Evolutionary conservation across 2,888 invertebrate species (phyloP).

Genomic region (Poecilobothrus nobilitatus): DNA sequence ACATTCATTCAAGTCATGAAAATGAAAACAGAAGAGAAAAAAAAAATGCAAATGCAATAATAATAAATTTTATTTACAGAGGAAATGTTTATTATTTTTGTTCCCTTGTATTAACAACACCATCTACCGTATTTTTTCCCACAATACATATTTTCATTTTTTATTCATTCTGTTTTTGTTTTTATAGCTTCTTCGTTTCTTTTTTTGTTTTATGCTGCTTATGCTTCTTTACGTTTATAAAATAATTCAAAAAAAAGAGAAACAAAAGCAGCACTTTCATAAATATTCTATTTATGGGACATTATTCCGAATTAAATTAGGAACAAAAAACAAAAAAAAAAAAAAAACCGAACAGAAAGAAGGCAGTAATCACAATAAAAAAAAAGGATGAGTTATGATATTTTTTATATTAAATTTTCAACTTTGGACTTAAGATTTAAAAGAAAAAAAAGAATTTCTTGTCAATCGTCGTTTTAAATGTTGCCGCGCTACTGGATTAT

Average conservation of each 20-base stretch:
- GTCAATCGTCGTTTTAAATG: background rate
- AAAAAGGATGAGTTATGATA: too few relatives aligned
- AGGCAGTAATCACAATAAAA: too few relatives aligned
- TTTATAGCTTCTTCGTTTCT: too few relatives aligned
- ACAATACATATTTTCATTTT: background rate
- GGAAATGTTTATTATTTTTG: background rate
- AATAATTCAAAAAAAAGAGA: background rate
- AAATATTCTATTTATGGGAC: constrained; percentile 6
- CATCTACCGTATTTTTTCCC: too few relatives aligned
- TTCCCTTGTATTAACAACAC: background rate
- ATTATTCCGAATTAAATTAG: background rate
- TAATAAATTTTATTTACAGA: background rate
- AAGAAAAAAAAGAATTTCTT: background rate
- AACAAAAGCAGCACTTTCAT: background rate
- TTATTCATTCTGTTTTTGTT: background rate
- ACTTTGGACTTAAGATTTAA: too few relatives aligned
- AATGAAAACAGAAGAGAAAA: too few relatives aligned
- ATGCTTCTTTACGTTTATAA: too few relatives aligned
- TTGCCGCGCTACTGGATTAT: background rate
- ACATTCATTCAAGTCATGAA: too few relatives aligned
- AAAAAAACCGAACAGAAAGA: background rate
- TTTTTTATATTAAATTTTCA: too few relatives aligned
- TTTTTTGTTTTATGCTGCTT: too few relatives aligned
- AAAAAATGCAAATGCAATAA: background rate
- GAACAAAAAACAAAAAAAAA: background rate